Evolutionary conservation across 1,140 invertebrate genomes (phyloP).

Genomic region (Halesus radiatus): DNA sequence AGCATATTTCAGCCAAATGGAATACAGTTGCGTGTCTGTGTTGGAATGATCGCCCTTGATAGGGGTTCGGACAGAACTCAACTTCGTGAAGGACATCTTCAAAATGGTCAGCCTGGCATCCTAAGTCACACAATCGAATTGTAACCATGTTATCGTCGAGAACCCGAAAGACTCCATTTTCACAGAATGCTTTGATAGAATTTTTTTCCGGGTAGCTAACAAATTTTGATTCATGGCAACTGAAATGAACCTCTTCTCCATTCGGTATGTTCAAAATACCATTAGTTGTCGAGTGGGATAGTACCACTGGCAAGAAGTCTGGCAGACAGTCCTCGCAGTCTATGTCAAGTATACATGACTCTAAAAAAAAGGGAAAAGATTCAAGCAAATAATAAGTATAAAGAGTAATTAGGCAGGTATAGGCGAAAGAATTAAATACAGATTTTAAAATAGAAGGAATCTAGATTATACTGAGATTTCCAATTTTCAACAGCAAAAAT

Average conservation of each 20-base stretch:
- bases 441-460: background rate
- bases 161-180: conserved; percentile 61
- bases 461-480: background rate
- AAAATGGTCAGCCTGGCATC: conserved; percentile 65
- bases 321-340: conserved; percentile 64
- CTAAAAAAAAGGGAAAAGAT: conserved; percentile 51
- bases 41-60: conserved; percentile 64
- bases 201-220: conserved; percentile 60
- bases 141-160: conserved; percentile 55
- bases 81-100: conserved; percentile 64
- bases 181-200: conserved; percentile 59
- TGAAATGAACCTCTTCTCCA: conserved; percentile 62
- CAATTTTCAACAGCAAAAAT: background rate
- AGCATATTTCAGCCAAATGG: conserved; percentile 64
- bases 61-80: conserved; percentile 60
- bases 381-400: background rate
- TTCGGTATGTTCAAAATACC: conserved; percentile 55
- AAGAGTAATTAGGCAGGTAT: too few relatives aligned
- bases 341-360: conserved; percentile 63
- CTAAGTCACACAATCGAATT: conserved; percentile 62
- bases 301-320: conserved; percentile 65
- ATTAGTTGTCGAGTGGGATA: conserved; percentile 60
- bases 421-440: conserved; percentile 41
- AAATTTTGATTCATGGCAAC: conserved; percentile 63
- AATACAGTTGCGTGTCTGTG: conserved; percentile 56